Evolutionary conservation across 1,140 invertebrate genomes (phyloP), one percentile per base, ranked within the genome.

Genomic region (Bursaphelenchus mucronatus): DNA sequence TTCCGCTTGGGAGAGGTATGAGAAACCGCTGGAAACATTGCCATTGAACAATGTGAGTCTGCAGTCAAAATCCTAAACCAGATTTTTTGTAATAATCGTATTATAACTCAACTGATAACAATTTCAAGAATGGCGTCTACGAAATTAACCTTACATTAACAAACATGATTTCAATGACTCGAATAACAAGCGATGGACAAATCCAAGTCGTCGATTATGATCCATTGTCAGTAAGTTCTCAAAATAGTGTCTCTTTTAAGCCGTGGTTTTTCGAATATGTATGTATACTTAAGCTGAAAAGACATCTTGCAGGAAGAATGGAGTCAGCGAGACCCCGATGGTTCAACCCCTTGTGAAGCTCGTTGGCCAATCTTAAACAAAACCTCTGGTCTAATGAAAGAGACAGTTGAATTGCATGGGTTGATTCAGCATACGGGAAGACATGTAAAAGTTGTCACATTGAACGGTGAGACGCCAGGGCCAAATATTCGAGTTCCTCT

Each of bases 391-490:
- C 30, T 43, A 21, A 51, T 59, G 49, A 52, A 55, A n/a, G 52
- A 63, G 47, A 70, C 40, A 30, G 68, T 56, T 15, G 43, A 43
- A 39, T 51, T 73, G 40, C 44, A 46, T 15, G 59, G 66, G 40
- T n/a, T 73, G 43, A 49, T 71, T 15, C 64, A 63, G 17, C 68
- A 74, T 43, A 52, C 59, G 40, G 71, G 71, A 7, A 44, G 57
- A 4, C 71, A 73, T 21, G 57, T 73, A 15, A 46, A 65, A 39
- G 61, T 77, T 53, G 66, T 78, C 10, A 76, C 72, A 10, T 73
- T 77, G 45, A 78, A 77, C 57, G 11, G 21, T 76, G 72, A 61
- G 40, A 79, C 78, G 43, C 76, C 72, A 3, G 78, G 71, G 0
- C 45, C 49, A 3, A 67, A 72, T 19, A 78, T 79, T 49, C 73